Conservation (phyloP, 2,888 invertebrate genomes). For the Alviniconcha strummeri region DNA sequence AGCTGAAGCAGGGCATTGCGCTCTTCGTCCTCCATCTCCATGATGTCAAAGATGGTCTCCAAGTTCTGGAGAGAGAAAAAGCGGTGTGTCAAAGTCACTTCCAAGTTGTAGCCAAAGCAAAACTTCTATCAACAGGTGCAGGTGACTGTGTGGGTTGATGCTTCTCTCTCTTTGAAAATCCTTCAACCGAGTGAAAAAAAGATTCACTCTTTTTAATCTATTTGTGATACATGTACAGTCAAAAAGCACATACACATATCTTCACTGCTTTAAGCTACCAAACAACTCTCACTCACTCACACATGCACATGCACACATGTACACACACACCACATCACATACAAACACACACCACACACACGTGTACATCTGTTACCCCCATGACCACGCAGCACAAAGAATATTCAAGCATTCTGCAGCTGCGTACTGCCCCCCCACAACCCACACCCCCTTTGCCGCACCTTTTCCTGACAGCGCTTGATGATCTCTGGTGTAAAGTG, state of each 20-base stretch:
- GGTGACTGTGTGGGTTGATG: too few species aligned
- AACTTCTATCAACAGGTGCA: too few species aligned
- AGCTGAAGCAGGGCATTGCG: conserved; percentile 83
- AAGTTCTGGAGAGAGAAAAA: conserved; percentile 77
- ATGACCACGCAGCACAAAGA: too few species aligned
- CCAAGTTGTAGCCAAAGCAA: too few species aligned
- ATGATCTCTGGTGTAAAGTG: conserved; percentile 93
- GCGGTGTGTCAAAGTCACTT: background rate
- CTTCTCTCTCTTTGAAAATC: too few species aligned
- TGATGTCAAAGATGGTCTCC: conserved; percentile 95
- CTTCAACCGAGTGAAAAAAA: too few species aligned
- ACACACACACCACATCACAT: background rate
- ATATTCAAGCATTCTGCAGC: too few species aligned
- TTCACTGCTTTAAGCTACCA: too few species aligned
- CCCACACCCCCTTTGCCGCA: conserved; percentile 61
- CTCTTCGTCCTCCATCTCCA: conserved; percentile 93
- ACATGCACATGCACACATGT: background rate
- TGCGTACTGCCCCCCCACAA: too few species aligned
- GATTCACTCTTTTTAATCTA: too few species aligned
- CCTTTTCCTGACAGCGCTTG: conserved; percentile 92
- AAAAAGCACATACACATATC: too few species aligned
- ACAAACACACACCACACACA: background rate
- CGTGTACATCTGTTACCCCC: background rate
- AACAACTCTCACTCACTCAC: background rate
- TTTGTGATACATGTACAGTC: too few species aligned